phyloP scores from a whole-genome alignment of 2,888 invertebrate species.

The Maniola hyperantus region DNA sequence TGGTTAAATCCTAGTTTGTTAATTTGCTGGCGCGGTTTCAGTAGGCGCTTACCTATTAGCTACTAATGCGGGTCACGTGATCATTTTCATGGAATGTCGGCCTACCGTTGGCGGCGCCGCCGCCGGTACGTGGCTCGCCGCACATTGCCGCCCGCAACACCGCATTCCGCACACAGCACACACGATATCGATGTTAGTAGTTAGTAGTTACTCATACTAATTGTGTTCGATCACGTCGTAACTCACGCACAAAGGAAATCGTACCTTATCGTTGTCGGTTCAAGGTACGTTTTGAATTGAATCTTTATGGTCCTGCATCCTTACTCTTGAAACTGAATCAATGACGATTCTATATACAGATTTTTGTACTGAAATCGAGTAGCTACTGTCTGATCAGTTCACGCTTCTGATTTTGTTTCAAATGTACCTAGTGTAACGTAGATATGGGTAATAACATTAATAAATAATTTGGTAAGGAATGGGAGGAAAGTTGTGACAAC shows the following conservation, averaged over 20 bases:
- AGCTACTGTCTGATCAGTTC: not conserved
- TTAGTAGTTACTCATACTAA: conserved; percentile 15
- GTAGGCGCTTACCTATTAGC: not conserved
- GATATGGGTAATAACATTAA: too few relatives aligned
- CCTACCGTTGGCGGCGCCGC: conserved; percentile 39
- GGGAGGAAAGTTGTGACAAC: too few relatives aligned
- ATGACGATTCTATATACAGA: not conserved
- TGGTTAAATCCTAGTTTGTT: not conserved
- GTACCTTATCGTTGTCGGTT: conserved; percentile 2
- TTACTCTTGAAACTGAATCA: conserved; percentile 1
- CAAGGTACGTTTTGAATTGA: not conserved
- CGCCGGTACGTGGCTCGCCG: conserved; percentile 47
- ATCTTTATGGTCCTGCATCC: not conserved
- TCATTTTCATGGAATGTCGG: conserved; percentile 38
- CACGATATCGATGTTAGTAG: conserved; percentile 44
- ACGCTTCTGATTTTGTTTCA: not conserved
- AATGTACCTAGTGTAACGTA: not conserved
- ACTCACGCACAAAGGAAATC: not conserved
- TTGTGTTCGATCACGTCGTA: conserved; percentile 20
- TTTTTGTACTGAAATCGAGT: not conserved
- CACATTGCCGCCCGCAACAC: conserved; percentile 50
- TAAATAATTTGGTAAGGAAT: too few relatives aligned
- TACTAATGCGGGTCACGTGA: conserved; percentile 17
- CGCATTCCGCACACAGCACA: conserved; percentile 44
- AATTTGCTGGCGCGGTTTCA: conserved; percentile 5